These are phyloP conservation scores for Blastomussa wellsi DNA, from an alignment of 92 coral and sea anemone species.

Conservation along the genomic window DNA sequence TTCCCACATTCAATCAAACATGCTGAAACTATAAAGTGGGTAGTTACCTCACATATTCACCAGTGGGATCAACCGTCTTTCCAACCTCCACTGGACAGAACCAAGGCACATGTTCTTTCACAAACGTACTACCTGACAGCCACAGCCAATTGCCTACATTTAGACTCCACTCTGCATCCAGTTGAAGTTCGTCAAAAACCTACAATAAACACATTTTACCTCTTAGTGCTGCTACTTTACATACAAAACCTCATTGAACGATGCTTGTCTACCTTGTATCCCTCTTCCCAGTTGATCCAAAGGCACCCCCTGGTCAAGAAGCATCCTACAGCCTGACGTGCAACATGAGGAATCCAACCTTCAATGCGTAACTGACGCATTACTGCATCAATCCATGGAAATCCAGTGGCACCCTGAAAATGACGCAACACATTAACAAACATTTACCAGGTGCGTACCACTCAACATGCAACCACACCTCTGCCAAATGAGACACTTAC, in stretches of 20 bases:
- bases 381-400: conserved; percentile 91
- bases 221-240: neutral
- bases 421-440: neutral
- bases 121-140: conserved; percentile 70
- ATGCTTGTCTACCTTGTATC: conserved; percentile 62
- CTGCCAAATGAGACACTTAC: conserved; percentile 17
- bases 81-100: conserved; percentile 79
- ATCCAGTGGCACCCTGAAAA: conserved; percentile 75
- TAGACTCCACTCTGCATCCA: conserved; percentile 82
- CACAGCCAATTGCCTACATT: conserved; percentile 77
- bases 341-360: conserved; percentile 80
- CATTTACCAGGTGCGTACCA: neutral
- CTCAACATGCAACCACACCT: neutral
- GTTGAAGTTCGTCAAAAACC: conserved; percentile 72
- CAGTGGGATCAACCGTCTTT: conserved; percentile 66
- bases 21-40: neutral
- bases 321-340: conserved; percentile 71
- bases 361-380: conserved; percentile 78
- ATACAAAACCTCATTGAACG: neutral
- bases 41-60: conserved; percentile 67
- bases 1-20: neutral
- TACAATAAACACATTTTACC: conserved; percentile 7
- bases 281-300: conserved; percentile 89
- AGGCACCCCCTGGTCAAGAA: conserved; percentile 80
- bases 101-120: conserved; percentile 51